These are phyloP conservation scores for Deroplatys truncata DNA, from an alignment of 2,888 invertebrate genomes.

Conservation along the genomic window DNA sequence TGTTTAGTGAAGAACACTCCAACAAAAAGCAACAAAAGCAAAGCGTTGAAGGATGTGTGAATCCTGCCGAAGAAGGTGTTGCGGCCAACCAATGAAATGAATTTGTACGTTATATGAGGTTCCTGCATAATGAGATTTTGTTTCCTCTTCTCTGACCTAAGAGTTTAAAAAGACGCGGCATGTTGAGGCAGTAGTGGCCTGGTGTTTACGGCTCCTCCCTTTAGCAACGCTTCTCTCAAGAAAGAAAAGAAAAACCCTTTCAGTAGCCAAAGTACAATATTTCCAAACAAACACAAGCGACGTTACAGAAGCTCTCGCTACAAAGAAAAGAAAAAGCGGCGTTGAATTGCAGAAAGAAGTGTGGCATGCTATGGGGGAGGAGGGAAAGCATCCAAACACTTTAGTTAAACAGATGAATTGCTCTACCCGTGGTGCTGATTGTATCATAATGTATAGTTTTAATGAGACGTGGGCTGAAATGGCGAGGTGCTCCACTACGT, in stretches of 20 bases:
- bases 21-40: background rate
- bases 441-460: background rate
- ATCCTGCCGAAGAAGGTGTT: background rate
- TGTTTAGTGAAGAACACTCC: background rate
- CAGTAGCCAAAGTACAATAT: background rate
- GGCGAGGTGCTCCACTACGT: background rate
- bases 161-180: background rate
- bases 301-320: background rate
- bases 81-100: background rate
- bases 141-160: background rate
- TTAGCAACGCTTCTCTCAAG: background rate
- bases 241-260: background rate
- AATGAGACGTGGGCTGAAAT: background rate
- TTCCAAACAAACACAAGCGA: background rate
- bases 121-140: background rate
- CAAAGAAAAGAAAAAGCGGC: background rate
- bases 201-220: background rate
- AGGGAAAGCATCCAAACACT: background rate
- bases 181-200: background rate
- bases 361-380: background rate
- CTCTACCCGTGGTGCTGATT: background rate
- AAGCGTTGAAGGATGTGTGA: background rate
- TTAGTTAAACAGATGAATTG: background rate
- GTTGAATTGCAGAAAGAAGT: background rate
- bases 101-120: background rate